Evolutionary conservation across 2,113 vertebrate genomes (phyloP).

Genomic region (Ascaphus truei): DNA sequence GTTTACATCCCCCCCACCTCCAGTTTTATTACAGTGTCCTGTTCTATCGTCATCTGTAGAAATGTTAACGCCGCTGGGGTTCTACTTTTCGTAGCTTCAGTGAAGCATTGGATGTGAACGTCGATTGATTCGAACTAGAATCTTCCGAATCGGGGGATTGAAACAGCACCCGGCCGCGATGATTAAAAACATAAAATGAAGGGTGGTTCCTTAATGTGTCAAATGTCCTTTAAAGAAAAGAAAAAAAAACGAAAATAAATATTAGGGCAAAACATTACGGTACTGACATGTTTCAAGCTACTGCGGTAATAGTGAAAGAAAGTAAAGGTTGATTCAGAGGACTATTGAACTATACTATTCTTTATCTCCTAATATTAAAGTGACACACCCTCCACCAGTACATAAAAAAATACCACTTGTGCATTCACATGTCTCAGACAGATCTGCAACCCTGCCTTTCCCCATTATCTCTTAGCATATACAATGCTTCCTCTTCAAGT

Average conservation of each 20-base stretch:
- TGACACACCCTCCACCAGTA: no score
- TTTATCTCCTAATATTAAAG: no score
- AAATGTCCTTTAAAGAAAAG: slow-evolving; percentile 78
- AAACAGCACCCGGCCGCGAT: slow-evolving; percentile 88
- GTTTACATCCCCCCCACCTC: slow-evolving; percentile 66
- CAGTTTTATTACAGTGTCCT: slow-evolving; percentile 66
- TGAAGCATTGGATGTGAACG: slow-evolving; percentile 76
- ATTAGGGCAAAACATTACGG: no score
- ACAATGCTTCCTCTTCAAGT: no score
- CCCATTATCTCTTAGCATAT: no score
- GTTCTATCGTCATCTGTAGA: slow-evolving; percentile 55
- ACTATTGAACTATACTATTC: no score
- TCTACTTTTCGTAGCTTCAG: slow-evolving; percentile 91
- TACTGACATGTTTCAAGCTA: no score
- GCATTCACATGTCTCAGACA: no score
- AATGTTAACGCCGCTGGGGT: slow-evolving; percentile 77
- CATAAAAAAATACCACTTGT: no score
- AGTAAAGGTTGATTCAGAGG: no score
- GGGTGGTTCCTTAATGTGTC: slow-evolving; percentile 96
- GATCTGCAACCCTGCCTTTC: no score
- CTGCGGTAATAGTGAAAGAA: no score
- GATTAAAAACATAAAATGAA: slow-evolving; percentile 97
- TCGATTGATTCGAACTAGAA: slow-evolving; percentile 75
- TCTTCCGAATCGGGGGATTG: slow-evolving; percentile 71
- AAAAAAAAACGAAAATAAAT: slow-evolving; percentile 47